These are phyloP conservation scores for Chanos chanos DNA, from an alignment of 2,797 vertebrate genomes.

Conservation along the genomic window DNA sequence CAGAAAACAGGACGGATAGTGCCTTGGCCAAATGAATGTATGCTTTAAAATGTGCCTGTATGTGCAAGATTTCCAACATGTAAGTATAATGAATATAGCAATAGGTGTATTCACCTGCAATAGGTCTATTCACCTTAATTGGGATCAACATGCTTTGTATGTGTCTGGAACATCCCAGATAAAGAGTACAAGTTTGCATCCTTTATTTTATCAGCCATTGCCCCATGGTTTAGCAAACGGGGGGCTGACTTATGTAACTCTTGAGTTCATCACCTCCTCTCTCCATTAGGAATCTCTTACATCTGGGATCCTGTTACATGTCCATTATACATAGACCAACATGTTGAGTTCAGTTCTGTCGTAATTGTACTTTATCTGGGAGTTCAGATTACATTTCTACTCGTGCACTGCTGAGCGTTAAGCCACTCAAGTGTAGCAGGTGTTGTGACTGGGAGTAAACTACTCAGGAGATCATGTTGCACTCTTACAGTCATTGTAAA, in stretches of 20 bases:
- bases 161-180: too few species aligned
- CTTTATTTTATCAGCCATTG: too few species aligned
- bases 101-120: too few species aligned
- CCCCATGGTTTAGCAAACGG: too few species aligned
- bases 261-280: constrained; percentile 38
- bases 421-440: constrained; percentile 54
- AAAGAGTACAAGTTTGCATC: too few species aligned
- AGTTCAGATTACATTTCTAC: constrained; percentile 65
- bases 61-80: too few species aligned
- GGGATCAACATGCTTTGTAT: too few species aligned
- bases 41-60: too few species aligned
- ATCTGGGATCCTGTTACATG: constrained; percentile 66
- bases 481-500: constrained; percentile 42
- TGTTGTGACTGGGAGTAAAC: constrained; percentile 52
- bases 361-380: constrained; percentile 61
- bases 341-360: constrained; percentile 22
- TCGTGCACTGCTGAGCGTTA: constrained; percentile 62
- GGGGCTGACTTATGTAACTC: constrained; percentile 15
- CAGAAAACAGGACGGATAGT: too few species aligned
- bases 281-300: constrained; percentile 51
- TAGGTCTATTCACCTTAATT: too few species aligned
- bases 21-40: too few species aligned
- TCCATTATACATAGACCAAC: constrained; percentile 49
- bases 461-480: constrained; percentile 51
- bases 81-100: too few species aligned